A percentile compares a stretch with the other conserved stretches of the same genome.
Evolutionary conservation across 2,888 invertebrate species (phyloP).

Genomic region (Rotaria magnacalcarata): DNA sequence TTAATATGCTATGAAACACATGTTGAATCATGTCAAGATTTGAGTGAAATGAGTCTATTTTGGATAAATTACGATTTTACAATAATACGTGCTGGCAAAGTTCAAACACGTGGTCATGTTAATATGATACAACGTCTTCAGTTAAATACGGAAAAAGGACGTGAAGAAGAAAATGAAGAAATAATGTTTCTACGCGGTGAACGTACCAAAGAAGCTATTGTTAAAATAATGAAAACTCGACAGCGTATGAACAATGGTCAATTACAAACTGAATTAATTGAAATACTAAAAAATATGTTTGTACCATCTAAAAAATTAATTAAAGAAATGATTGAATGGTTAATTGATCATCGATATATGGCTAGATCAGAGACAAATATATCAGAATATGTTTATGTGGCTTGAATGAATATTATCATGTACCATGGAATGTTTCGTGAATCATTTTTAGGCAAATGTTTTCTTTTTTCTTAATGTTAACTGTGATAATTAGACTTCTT

Average conservation of each 20-base stretch:
- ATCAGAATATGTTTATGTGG: constrained; percentile 95
- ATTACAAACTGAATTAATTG: constrained; percentile 90
- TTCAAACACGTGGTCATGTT: constrained; percentile 86
- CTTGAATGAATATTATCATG: constrained; percentile 62
- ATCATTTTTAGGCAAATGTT: constrained; percentile 7
- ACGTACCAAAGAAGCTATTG: constrained; percentile 75
- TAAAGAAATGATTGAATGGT: constrained; percentile 98
- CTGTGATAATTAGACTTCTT: not conserved
- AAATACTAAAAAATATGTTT: constrained; percentile 98
- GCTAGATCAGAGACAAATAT: constrained; percentile 90
- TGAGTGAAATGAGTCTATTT: constrained; percentile 82
- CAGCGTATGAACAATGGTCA: constrained; percentile 87
- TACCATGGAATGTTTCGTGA: not conserved
- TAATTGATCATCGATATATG: constrained; percentile 98
- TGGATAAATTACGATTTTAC: constrained; percentile 97
- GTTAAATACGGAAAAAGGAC: constrained; percentile 84
- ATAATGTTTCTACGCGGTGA: constrained; percentile 79
- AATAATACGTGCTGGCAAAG: constrained; percentile 81
- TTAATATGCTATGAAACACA: constrained; percentile 76
- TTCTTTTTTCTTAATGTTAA: not conserved
- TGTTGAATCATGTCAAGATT: constrained; percentile 81
- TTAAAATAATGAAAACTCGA: constrained; percentile 96
- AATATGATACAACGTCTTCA: constrained; percentile 92
- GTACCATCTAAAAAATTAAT: constrained; percentile 97
- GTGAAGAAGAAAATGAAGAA: constrained; percentile 94